Conservation (phyloP, 2,113 vertebrate species). For the Aptenodytes patagonicus region DNA sequence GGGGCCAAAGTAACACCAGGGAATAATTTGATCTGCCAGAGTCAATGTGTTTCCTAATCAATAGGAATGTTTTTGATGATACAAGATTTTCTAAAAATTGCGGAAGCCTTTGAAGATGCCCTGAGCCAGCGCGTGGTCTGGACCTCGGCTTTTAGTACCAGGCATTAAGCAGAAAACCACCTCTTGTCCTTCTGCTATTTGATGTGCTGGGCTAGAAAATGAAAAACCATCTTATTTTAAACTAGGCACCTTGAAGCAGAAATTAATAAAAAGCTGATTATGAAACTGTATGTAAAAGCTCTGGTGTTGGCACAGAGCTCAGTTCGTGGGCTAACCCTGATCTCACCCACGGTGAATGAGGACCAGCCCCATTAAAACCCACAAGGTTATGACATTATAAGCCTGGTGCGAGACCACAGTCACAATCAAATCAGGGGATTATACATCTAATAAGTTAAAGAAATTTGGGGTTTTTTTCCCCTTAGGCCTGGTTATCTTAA, state of each 20-base stretch:
- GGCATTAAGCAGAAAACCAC: background rate
- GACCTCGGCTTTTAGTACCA: background rate
- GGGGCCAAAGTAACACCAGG: background rate
- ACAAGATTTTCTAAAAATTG: background rate
- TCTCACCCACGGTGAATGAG: background rate
- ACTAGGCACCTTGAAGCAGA: background rate
- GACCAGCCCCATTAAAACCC: background rate
- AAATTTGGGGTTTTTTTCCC: background rate
- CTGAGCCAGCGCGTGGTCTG: background rate
- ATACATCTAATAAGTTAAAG: background rate
- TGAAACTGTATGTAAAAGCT: background rate
- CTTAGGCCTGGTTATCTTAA: background rate
- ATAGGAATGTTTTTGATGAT: background rate
- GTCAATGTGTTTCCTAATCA: background rate
- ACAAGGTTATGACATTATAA: background rate
- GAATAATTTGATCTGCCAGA: background rate
- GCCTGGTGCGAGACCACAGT: background rate
- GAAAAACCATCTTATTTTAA: background rate
- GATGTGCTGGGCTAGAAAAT: background rate
- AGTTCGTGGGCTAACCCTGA: background rate
- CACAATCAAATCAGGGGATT: background rate
- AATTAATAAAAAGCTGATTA: constrained; percentile 20
- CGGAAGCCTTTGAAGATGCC: background rate
- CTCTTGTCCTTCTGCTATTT: background rate
- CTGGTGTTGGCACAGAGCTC: background rate